phyloP scores from a whole-genome alignment of 2,113 vertebrate genomes.

The Scophthalmus maximus region DNA sequence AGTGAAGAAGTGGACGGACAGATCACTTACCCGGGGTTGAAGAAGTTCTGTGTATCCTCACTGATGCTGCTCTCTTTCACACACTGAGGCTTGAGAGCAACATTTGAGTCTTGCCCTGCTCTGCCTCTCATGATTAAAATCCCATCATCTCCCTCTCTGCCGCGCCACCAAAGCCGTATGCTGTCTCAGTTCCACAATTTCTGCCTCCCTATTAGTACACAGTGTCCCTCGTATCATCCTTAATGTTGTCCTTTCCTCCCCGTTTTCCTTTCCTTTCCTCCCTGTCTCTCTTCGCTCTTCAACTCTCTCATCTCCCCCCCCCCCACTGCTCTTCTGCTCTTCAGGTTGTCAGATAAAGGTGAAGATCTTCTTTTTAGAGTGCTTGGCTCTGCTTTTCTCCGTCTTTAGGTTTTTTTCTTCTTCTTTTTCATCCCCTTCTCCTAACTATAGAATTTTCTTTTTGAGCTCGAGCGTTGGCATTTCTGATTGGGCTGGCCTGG shows the following conservation, averaged over 20 bases:
- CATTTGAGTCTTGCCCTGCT: conserved; percentile 39
- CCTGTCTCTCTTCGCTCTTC: conserved; percentile 8
- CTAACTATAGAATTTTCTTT: conserved; percentile 63
- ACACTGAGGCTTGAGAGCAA: conserved; percentile 39
- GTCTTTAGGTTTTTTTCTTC: conserved; percentile 9
- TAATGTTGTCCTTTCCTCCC: conserved; percentile 46
- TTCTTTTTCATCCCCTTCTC: conserved; percentile 15
- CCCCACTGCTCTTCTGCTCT: conserved; percentile 55
- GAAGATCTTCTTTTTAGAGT: conserved; percentile 61
- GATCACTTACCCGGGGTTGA: conserved; percentile 54
- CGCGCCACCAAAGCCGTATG: conserved; percentile 13
- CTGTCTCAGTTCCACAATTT: conserved; percentile 45
- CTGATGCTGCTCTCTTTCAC: conserved; percentile 56
- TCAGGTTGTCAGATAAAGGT: conserved; percentile 76
- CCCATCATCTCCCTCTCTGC: conserved; percentile 44
- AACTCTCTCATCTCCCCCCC: conserved; percentile 48
- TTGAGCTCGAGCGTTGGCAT: conserved; percentile 61
- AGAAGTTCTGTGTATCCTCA: conserved; percentile 46
- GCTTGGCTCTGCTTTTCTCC: conserved; percentile 59
- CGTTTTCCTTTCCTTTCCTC: conserved; percentile 13
- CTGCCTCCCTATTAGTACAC: conserved; percentile 37
- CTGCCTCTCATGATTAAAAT: conserved; percentile 55
- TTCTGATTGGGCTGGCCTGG: conserved; percentile 65
- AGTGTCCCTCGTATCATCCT: conserved; percentile 44
- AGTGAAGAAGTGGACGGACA: conserved; percentile 28